Conservation (phyloP, 1,140 invertebrate species). For the Mesaphorura yosii region DNA sequence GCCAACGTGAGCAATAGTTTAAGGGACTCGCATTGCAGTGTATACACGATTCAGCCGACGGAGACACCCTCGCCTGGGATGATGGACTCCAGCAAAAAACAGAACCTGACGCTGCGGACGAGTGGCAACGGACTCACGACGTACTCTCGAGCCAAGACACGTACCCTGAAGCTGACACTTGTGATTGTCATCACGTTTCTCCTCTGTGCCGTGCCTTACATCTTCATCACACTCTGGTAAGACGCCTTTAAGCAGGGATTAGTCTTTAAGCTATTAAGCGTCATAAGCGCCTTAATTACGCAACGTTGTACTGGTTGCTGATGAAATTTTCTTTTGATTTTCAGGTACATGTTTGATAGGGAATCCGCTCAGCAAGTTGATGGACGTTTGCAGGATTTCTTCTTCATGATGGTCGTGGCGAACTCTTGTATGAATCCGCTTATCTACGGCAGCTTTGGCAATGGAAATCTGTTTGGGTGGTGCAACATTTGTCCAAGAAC, state of each 20-base stretch:
- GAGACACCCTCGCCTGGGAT: neutral
- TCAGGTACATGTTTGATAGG: slow-evolving; percentile 57
- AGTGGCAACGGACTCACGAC: slow-evolving; percentile 50
- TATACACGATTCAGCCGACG: neutral
- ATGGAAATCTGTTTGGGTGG: no score
- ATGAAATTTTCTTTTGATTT: no score
- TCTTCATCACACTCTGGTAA: slow-evolving; percentile 59
- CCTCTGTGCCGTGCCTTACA: slow-evolving; percentile 67
- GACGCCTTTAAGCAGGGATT: no score
- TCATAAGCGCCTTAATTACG: no score
- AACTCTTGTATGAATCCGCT: slow-evolving; percentile 67
- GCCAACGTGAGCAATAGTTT: neutral
- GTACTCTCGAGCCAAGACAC: slow-evolving; percentile 52
- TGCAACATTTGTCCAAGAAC: no score
- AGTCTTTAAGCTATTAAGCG: no score
- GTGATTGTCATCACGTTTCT: slow-evolving; percentile 66
- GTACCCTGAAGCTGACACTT: slow-evolving; percentile 68
- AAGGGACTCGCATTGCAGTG: no score
- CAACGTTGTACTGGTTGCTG: no score
- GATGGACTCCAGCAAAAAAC: neutral
- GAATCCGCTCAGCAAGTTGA: slow-evolving; percentile 51
- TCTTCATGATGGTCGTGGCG: slow-evolving; percentile 54
- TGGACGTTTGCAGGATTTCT: slow-evolving; percentile 43
- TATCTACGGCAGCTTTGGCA: slow-evolving; percentile 49
- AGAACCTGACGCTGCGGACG: slow-evolving; percentile 39